Percentiles rank a stretch among this genome's conserved stretches.
Evolutionary conservation across 1,140 invertebrate species (phyloP).

Genomic region (Magallana ariakensis): DNA sequence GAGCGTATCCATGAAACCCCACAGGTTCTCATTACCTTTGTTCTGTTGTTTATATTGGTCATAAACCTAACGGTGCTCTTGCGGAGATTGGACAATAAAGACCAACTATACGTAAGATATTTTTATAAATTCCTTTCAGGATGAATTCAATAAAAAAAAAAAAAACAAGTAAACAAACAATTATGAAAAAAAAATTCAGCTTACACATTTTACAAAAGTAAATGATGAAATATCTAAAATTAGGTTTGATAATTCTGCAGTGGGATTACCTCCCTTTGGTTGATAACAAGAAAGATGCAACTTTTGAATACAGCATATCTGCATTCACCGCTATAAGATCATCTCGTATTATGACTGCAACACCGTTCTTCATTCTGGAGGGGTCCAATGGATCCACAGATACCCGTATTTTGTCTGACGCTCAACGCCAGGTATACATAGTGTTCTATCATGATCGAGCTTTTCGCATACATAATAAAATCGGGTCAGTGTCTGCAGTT

Average conservation of each 20-base stretch:
- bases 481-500: no score
- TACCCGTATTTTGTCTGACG: conserved; percentile 18
- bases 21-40: conserved; percentile 35
- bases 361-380: conserved; percentile 11
- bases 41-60: conserved; percentile 32
- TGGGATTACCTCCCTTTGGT: conserved; percentile 43
- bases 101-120: conserved; percentile 42
- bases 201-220: no score
- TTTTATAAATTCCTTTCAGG: not conserved
- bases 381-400: conserved; percentile 10
- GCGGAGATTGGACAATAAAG: conserved; percentile 35
- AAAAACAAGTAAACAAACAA: not conserved
- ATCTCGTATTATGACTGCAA: conserved; percentile 21
- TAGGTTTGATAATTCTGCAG: not conserved
- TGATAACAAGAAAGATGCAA: conserved; percentile 26
- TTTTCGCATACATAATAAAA: no score
- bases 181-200: not conserved
- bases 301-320: conserved; percentile 12
- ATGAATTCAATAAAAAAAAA: not conserved
- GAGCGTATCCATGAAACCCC: conserved; percentile 41
- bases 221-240: not conserved
- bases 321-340: conserved; percentile 39
- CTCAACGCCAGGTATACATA: conserved; percentile 35
- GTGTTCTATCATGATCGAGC: no score
- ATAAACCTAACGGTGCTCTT: conserved; percentile 32